Evolutionary conservation across 2,797 vertebrate genomes (phyloP).

Genomic region (Anguilla obscura): DNA sequence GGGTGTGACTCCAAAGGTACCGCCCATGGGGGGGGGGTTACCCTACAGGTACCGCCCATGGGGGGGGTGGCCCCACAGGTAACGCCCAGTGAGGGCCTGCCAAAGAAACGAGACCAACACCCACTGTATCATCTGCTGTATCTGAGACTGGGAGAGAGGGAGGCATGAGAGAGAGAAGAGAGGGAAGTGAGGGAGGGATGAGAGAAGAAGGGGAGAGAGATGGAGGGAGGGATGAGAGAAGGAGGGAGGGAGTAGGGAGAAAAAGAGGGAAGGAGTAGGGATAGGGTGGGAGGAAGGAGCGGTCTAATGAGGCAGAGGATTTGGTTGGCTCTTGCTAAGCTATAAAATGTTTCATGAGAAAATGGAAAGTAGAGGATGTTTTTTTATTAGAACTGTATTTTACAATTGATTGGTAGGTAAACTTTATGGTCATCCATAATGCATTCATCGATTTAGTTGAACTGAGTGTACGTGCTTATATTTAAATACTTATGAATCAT

Average conservation of each 20-base stretch:
- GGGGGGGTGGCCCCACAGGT: constrained; percentile 91
- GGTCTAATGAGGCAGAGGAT: constrained; percentile 52
- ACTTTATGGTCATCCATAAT: neutral
- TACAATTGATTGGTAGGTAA: neutral
- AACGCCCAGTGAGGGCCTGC: constrained; percentile 79
- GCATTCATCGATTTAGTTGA: neutral
- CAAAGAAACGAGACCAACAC: neutral
- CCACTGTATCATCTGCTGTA: neutral
- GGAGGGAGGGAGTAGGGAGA: no score
- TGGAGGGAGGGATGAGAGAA: neutral
- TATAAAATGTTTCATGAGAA: neutral
- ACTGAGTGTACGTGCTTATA: neutral
- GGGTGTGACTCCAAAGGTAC: no score
- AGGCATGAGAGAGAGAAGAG: no score
- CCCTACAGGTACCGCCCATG: constrained; percentile 24
- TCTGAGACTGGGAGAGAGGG: neutral
- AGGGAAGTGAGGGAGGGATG: constrained; percentile 16
- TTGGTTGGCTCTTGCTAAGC: constrained; percentile 51
- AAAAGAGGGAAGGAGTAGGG: no score
- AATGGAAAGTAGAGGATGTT: no score
- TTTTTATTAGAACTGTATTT: no score
- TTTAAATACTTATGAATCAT: no score
- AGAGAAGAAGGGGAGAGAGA: constrained; percentile 31
- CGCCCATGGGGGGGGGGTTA: no score
- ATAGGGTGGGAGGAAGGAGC: no score